Conservation (phyloP, 2,888 invertebrate genomes). For the Cheilosia urbana region DNA sequence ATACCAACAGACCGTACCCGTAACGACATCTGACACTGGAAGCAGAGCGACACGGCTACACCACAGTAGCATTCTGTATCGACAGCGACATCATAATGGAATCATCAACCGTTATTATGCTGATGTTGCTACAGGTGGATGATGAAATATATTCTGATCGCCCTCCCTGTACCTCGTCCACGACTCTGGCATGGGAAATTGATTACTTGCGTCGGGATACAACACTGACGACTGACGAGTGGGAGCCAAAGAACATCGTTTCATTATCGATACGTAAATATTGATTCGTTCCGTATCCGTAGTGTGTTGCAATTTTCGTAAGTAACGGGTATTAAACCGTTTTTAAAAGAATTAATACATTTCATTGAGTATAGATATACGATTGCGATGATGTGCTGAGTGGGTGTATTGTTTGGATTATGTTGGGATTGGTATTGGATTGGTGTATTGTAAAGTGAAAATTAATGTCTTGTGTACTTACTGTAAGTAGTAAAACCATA, state of each 20-base stretch:
- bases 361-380: background rate
- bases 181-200: slow-evolving; percentile 22
- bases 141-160: background rate
- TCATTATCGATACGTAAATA: slow-evolving; percentile 16
- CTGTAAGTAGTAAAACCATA: too few relatives aligned
- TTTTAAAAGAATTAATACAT: background rate
- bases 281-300: slow-evolving; percentile 6
- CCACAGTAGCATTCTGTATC: slow-evolving; percentile 50
- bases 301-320: background rate
- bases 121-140: slow-evolving; percentile 69
- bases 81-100: slow-evolving; percentile 59
- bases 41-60: slow-evolving; percentile 30
- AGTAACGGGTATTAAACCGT: background rate
- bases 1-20: background rate
- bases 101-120: slow-evolving; percentile 66
- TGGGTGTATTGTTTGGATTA: background rate
- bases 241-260: slow-evolving; percentile 6
- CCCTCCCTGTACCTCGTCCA: background rate
- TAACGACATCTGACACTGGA: slow-evolving; percentile 46
- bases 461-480: too few relatives aligned
- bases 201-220: slow-evolving; percentile 21
- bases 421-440: background rate
- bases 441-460: too few relatives aligned
- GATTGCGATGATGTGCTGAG: background rate
- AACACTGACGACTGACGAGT: slow-evolving; percentile 2